A percentile compares a stretch with the other conserved stretches of the same genome.
These are phyloP conservation scores for Empis stercorea DNA, from an alignment of 2,888 invertebrate species.

Conservation along the genomic window DNA sequence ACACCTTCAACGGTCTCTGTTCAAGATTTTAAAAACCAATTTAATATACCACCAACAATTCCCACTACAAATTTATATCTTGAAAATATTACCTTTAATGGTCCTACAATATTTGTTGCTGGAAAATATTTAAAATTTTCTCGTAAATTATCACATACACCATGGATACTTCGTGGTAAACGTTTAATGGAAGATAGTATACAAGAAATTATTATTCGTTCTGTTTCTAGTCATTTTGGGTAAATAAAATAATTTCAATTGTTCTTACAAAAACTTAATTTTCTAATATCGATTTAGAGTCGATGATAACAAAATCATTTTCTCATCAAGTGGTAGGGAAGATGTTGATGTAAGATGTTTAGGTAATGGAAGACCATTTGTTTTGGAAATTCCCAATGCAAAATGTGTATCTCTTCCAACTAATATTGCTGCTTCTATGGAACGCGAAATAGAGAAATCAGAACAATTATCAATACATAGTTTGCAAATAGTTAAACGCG, in stretches of 20 bases:
- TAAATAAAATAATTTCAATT: conserved; percentile 30
- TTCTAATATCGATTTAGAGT: conserved; percentile 15
- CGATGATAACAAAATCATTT: conserved; percentile 42
- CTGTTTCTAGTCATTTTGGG: conserved; percentile 48
- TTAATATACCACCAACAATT: conserved; percentile 40
- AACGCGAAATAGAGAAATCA: conserved; percentile 40
- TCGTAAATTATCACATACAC: conserved; percentile 79
- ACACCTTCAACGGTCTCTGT: conserved; percentile 38
- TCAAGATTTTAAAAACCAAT: conserved; percentile 39
- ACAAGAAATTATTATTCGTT: conserved; percentile 71
- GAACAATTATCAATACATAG: conserved; percentile 46
- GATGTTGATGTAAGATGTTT: conserved; percentile 95
- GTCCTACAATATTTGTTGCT: conserved; percentile 32
- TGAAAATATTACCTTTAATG: conserved; percentile 23
- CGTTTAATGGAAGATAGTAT: conserved; percentile 76
- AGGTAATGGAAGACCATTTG: conserved; percentile 86
- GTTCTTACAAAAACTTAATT: background rate
- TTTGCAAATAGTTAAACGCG: conserved; percentile 54
- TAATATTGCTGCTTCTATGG: conserved; percentile 42
- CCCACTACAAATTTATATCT: conserved; percentile 26
- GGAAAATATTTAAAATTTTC: conserved; percentile 71
- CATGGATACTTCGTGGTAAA: conserved; percentile 77
- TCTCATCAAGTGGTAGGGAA: conserved; percentile 87
- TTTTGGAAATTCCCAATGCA: conserved; percentile 68
- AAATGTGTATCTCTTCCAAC: conserved; percentile 39